Evolutionary conservation across 2,888 invertebrate species (phyloP).

Genomic region (Apamea crenata): DNA sequence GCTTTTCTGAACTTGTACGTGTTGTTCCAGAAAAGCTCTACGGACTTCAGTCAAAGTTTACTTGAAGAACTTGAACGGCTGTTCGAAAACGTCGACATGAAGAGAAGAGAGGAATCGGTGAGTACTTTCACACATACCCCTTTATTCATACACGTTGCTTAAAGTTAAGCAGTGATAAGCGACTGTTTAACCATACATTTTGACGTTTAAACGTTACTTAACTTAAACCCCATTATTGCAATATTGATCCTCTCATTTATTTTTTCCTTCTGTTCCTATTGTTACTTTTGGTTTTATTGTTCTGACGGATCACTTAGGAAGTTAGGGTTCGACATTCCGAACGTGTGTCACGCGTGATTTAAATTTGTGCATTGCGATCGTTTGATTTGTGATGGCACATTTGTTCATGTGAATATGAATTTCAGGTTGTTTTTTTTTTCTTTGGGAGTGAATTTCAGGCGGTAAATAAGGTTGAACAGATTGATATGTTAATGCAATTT

Average conservation of each 20-base stretch:
- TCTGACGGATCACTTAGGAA: background rate
- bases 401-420: background rate
- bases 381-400: background rate
- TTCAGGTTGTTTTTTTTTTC: background rate
- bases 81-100: constrained; percentile 20
- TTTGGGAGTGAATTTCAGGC: background rate
- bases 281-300: background rate
- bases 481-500: background rate
- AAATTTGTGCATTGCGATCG: constrained; percentile 9
- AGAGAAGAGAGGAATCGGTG: constrained; percentile 23
- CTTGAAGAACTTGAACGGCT: constrained; percentile 25
- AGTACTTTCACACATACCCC: constrained; percentile 31
- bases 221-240: too few relatives aligned
- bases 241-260: background rate
- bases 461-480: background rate
- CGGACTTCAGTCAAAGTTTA: constrained; percentile 40
- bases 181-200: too few relatives aligned
- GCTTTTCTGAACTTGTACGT: background rate
- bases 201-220: too few relatives aligned
- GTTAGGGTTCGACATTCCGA: background rate
- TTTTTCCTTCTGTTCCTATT: background rate
- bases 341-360: background rate
- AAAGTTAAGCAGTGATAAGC: too few relatives aligned
- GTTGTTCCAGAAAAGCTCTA: constrained; percentile 45
- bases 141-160: too few relatives aligned